phyloP scores from a whole-genome alignment of 2,113 vertebrate genomes.

The Larimichthys polyactis region DNA sequence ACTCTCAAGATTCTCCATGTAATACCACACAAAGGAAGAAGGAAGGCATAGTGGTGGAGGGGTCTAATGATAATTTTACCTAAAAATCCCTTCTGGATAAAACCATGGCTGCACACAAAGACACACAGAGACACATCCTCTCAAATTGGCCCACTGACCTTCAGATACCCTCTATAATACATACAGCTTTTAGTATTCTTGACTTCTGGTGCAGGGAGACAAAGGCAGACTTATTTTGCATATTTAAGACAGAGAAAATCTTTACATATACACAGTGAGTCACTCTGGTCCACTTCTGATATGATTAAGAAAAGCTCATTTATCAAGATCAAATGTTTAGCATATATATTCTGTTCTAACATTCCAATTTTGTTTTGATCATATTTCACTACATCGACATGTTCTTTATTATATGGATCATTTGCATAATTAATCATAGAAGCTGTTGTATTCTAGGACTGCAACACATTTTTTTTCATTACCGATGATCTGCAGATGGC shows the following conservation, averaged over 20 bases:
- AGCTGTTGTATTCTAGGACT: neutral
- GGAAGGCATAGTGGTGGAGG: conserved; percentile 30
- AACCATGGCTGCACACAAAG: conserved; percentile 45
- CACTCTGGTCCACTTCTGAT: neutral
- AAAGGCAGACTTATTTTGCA: neutral
- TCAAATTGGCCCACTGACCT: conserved; percentile 75
- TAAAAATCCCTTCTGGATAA: conserved; percentile 53
- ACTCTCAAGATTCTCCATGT: conserved; percentile 57
- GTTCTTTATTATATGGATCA: neutral
- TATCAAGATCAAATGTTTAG: neutral
- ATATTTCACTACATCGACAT: neutral
- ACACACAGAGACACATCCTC: conserved; percentile 46
- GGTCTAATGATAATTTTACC: conserved; percentile 38
- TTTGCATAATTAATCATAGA: neutral
- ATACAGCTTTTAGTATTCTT: conserved; percentile 42
- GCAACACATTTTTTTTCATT: neutral
- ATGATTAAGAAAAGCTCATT: neutral
- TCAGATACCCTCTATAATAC: conserved; percentile 56
- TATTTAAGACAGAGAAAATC: neutral
- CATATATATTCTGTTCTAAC: neutral
- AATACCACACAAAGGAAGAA: conserved; percentile 37
- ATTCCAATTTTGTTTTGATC: neutral
- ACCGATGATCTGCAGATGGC: neutral
- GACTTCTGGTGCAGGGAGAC: conserved; percentile 25
- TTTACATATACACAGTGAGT: neutral